Evolutionary conservation across 2,888 invertebrate genomes (phyloP), one percentile per base, ranked within the genome.

Genomic region (Lottia gigantea): DNA sequence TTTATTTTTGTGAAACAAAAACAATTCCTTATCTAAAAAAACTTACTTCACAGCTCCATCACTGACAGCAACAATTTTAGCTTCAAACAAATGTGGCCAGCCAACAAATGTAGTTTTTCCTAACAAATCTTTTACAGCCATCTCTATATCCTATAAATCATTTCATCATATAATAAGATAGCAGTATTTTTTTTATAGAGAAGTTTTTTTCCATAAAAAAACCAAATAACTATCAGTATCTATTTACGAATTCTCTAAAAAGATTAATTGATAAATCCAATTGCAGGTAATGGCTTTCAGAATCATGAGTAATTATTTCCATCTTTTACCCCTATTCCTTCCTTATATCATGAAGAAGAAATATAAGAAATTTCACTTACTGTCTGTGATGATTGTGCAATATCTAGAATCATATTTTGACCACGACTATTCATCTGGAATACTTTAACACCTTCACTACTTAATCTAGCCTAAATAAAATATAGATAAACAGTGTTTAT

Each of bases 51-150:
- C 67, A 68, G 91, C 90, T 66, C 89, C 90, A 80, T 92, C 91
- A 0, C 92, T 92, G 19, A 94, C 91, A 3, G 91, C 91, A 62
- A 92, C 87, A 2, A 94, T 93, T 82, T 85, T 86, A 14, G 95
- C 95, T 88, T 95, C 94, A n/a, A 92, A 91, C 68, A 98, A 91
- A 90, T 97, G 95, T 0, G 98, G 98, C 97, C 97, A 98, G 7
- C 93, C 92, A 4, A 95, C 94, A 90, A 92, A 94, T 1, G 97
- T 91, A 63, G 91, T 90, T 85, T 93, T 92, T 0, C 94, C 95
- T 15, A 97, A 87, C 49, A 94, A 87, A 62, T 93, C 90, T 11
- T 90, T 85, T 0, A 94, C 93, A 0, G 93, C 87, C 6, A 90
- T 86, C 55, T 91, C 89, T 11, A 85, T 68, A 31, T 77, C 76